Conservation (phyloP, 2,113 vertebrate genomes). For the Zosterops japonicus region DNA sequence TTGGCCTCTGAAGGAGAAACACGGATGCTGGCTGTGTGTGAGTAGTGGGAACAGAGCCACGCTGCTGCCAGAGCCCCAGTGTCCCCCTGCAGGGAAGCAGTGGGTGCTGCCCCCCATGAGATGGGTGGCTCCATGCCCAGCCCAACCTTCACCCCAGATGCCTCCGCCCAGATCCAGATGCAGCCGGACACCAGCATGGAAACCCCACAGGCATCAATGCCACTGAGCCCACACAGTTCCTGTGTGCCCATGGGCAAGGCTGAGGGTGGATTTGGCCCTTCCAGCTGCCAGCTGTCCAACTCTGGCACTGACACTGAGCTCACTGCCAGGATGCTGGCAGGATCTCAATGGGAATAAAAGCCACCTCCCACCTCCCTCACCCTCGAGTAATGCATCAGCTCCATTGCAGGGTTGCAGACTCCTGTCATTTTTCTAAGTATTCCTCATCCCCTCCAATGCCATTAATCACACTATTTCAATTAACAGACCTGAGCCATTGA, state of each 20-base stretch:
- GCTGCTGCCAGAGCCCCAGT: background rate
- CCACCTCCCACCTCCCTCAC: background rate
- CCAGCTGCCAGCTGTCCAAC: rapidly evolving
- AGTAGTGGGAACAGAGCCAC: background rate
- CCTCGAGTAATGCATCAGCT: rapidly evolving
- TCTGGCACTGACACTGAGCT: rapidly evolving
- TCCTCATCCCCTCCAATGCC: background rate
- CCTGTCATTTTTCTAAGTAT: background rate
- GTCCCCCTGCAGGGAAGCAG: background rate
- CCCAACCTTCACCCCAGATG: background rate
- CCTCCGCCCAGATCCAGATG: background rate
- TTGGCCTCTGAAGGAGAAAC: background rate
- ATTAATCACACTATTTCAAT: conserved; percentile 60
- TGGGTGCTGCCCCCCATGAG: background rate
- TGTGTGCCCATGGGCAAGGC: background rate
- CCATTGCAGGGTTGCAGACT: background rate
- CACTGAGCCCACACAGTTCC: rapidly evolving
- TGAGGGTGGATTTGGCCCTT: background rate
- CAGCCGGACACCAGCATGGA: rapidly evolving
- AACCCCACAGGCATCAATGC: rapidly evolving
- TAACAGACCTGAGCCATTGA: conserved; percentile 26
- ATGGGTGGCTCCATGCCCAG: rapidly evolving
- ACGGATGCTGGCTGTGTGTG: rapidly evolving
- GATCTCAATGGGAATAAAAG: background rate
- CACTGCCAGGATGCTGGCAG: rapidly evolving